Evolutionary conservation across 2,113 vertebrate genomes (phyloP), one percentile per base, ranked within the genome.

Genomic region (Falcunculus frontatus): DNA sequence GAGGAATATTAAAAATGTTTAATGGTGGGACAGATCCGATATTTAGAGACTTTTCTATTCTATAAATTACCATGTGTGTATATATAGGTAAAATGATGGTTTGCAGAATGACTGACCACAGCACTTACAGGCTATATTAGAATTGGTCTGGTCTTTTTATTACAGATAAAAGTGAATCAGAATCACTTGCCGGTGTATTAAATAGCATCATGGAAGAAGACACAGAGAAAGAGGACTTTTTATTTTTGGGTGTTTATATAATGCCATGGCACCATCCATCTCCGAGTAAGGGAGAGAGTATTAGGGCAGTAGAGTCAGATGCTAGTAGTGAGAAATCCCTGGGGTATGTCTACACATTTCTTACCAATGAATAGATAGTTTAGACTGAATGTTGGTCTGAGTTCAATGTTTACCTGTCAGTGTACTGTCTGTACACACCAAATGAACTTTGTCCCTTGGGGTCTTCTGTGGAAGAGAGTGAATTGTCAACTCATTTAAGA

Each of bases 401-500:
- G 78, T 56, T 64, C 41, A 52, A 1, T 37, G 30, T 56, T 91
- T 87, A 57, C 25, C 37, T 87, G 84, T 74, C 74, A 77, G n/a
- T 53, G 50, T 35, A 53, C 42, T 65, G 59, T 49, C 84, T 65
- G n/a, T 56, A 81, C 26, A 42, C 37, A 62, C 56, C 49, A 81
- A 95, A 78, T 16, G 13, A 21, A 26, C 32, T 56, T 37, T 27
- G 30, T 83, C 47, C 85, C 52, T 18, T 59, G 70, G 26, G 47
- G 7, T 57, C 20, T 37, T 89, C 65, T 63, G 29, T 55, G 56
- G 17, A 93, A 84, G 17, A 7, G 19, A 84, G 29, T 70, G 47
- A 87, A 77, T 75, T 76, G 17, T 69, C 16, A 59, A 59, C 27
- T 74, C 32, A n/a, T 77, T 81, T 69, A 74, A 87, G 22, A 95